A percentile compares a stretch with the other conserved stretches of the same genome.
phyloP scores from a whole-genome alignment of 2,797 vertebrate species.

The Sebastes taczanowskii region DNA sequence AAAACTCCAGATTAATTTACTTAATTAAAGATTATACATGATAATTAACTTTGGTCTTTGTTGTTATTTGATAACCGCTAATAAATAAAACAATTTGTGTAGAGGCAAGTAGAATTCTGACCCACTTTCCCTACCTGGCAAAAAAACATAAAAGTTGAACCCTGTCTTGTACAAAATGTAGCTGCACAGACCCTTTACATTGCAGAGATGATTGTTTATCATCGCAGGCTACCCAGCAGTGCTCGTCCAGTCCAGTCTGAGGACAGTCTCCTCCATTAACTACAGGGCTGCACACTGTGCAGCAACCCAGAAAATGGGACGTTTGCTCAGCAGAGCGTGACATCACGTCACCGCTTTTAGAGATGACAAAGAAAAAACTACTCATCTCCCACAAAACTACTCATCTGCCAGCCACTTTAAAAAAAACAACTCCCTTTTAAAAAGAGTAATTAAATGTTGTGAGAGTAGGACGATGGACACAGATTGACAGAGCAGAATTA shows the following conservation, averaged over 20 bases:
- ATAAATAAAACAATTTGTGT: no score
- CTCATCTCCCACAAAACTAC: slow-evolving; percentile 37
- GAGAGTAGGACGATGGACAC: slow-evolving; percentile 5
- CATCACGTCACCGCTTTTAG: slow-evolving; percentile 55
- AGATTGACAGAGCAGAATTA: neutral
- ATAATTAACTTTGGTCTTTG: no score
- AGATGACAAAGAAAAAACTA: slow-evolving; percentile 56
- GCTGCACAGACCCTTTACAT: neutral
- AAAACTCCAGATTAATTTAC: no score
- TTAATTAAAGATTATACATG: no score
- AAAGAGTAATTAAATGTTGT: slow-evolving; percentile 21
- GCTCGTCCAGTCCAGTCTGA: slow-evolving; percentile 19
- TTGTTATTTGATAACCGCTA: no score
- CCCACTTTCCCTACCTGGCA: neutral
- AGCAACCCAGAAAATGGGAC: slow-evolving; percentile 63
- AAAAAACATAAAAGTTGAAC: neutral
- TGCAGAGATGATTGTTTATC: slow-evolving; percentile 16
- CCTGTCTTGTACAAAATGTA: neutral
- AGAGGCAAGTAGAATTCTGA: no score
- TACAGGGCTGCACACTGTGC: slow-evolving; percentile 41
- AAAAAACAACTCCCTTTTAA: slow-evolving; percentile 11
- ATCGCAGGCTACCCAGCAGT: neutral
- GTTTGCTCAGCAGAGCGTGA: slow-evolving; percentile 59
- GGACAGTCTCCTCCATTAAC: slow-evolving; percentile 42
- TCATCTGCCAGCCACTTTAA: slow-evolving; percentile 27